Percentiles rank a stretch among this genome's conserved stretches.
phyloP scores from a whole-genome alignment of 1,140 invertebrate genomes.

The Adelges cooleyi region DNA sequence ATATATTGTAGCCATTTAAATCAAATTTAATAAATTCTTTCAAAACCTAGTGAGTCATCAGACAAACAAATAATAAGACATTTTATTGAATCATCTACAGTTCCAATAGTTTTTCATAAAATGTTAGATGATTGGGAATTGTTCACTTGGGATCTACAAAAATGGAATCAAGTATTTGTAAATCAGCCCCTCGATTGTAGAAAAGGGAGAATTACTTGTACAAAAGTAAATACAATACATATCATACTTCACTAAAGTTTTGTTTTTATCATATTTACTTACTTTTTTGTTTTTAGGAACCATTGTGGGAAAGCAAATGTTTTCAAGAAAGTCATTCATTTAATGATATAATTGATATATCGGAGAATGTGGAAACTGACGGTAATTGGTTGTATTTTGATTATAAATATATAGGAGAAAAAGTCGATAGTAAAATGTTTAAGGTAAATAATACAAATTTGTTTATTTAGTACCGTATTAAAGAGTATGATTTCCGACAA shows the following conservation, averaged over 20 bases:
- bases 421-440: constrained; percentile 49
- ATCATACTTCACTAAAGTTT: no score
- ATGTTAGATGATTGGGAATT: constrained; percentile 26
- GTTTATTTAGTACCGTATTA: no score
- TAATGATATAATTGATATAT: constrained; percentile 48
- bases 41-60: no score
- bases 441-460: constrained; percentile 44
- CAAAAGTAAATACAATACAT: constrained; percentile 17
- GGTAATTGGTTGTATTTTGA: constrained; percentile 66
- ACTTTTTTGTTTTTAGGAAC: constrained; percentile 41
- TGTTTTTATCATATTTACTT: neutral
- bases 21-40: no score
- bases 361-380: constrained; percentile 36
- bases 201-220: constrained; percentile 20
- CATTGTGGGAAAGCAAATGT: constrained; percentile 65
- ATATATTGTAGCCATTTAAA: no score
- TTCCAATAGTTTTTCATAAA: constrained; percentile 15
- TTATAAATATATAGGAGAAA: constrained; percentile 67
- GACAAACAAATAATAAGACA: neutral
- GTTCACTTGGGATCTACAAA: constrained; percentile 14
- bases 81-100: constrained; percentile 1
- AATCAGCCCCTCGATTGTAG: constrained; percentile 13
- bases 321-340: constrained; percentile 45
- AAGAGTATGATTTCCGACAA: no score
- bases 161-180: constrained; percentile 26